Conservation (phyloP, 2,797 vertebrate species). For the Allobates femoralis region DNA sequence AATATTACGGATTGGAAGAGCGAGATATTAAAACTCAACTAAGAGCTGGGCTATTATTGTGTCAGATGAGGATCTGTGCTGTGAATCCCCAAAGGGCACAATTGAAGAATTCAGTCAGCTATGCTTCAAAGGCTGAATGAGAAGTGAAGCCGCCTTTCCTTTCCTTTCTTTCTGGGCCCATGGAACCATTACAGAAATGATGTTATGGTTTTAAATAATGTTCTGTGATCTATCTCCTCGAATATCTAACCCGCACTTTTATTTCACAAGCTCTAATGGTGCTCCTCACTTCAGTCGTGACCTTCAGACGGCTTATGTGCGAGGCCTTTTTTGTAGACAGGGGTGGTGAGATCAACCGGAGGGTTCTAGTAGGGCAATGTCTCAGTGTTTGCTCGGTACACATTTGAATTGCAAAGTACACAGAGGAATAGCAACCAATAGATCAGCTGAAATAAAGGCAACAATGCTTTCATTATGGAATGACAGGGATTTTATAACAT, state of each 20-base stretch:
- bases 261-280: conserved; percentile 52
- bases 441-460: conserved; percentile 12
- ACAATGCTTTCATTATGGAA: conserved; percentile 34
- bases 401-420: conserved; percentile 49
- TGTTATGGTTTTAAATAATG: conserved; percentile 40
- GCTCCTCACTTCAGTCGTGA: conserved; percentile 52
- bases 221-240: conserved; percentile 56
- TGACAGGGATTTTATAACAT: conserved; percentile 29
- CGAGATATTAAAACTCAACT: conserved; percentile 17
- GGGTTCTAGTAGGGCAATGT: conserved; percentile 11
- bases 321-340: neutral
- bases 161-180: conserved; percentile 23
- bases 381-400: conserved; percentile 25
- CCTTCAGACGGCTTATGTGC: conserved; percentile 48
- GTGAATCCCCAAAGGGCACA: conserved; percentile 59
- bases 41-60: conserved; percentile 48
- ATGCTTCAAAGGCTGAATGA: conserved; percentile 66
- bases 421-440: conserved; percentile 13
- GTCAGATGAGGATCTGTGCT: conserved; percentile 41
- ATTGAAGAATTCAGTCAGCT: conserved; percentile 55
- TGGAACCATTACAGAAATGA: conserved; percentile 52
- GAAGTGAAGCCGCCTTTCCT: conserved; percentile 52
- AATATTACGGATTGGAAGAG: neutral
- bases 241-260: conserved; percentile 37
- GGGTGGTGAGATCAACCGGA: conserved; percentile 49